Percentiles rank a stretch among this genome's conserved stretches.
These are phyloP conservation scores for Oedothorax gibbosus DNA, from an alignment of 1,140 invertebrate species.

Conservation along the genomic window DNA sequence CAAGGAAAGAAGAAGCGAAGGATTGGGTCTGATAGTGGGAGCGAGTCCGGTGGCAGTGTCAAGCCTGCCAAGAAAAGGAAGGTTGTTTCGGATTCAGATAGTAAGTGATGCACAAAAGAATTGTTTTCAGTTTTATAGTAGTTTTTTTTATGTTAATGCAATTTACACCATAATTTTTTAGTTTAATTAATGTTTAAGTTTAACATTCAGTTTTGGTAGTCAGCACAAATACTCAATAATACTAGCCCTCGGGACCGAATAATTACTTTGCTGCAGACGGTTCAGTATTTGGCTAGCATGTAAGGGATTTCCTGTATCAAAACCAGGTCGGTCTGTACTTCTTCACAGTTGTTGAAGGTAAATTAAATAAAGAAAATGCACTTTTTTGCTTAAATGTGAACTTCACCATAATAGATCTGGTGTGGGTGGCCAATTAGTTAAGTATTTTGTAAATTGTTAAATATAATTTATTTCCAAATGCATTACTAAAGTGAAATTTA, in stretches of 20 bases:
- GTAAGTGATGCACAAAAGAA: not conserved
- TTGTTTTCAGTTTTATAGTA: not conserved
- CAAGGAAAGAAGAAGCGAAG: slow-evolving; percentile 43
- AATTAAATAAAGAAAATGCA: too few species aligned
- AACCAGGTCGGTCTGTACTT: too few species aligned
- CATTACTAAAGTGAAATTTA: not conserved
- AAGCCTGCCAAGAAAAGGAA: not conserved
- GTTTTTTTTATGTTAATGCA: not conserved
- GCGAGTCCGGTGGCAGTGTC: slow-evolving; percentile 62
- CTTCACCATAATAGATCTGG: too few species aligned
- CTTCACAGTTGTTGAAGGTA: too few species aligned
- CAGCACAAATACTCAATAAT: not conserved
- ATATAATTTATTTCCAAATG: too few species aligned
- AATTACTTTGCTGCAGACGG: too few species aligned
- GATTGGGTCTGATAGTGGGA: slow-evolving; percentile 65
- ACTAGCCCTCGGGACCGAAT: too few species aligned
- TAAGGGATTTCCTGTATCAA: too few species aligned
- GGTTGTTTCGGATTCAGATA: slow-evolving; percentile 55
- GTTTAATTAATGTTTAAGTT: not conserved
- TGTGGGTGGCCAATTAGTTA: not conserved
- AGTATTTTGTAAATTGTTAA: not conserved
- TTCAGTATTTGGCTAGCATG: too few species aligned
- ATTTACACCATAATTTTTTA: not conserved
- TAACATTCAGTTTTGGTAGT: not conserved
- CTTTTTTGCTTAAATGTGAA: too few species aligned